These are phyloP conservation scores for Gadus chalcogrammus DNA, from an alignment of 2,113 vertebrate genomes.

Conservation along the genomic window DNA sequence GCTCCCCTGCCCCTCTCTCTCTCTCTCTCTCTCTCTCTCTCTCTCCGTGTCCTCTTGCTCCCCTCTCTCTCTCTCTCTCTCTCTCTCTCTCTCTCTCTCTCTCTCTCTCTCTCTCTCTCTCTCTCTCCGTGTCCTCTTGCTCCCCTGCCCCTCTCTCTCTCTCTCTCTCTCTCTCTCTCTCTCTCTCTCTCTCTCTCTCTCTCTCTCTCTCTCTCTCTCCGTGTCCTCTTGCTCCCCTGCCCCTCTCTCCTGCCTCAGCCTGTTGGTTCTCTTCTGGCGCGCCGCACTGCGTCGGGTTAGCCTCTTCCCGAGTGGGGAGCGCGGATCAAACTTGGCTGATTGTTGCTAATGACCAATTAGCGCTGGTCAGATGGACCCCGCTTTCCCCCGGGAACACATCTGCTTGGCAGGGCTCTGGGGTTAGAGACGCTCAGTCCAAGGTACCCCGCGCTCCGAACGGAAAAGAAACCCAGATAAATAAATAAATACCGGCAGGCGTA, in stretches of 20 bases:
- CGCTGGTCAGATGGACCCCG: slow-evolving; percentile 25
- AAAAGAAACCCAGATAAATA: slow-evolving; percentile 23
- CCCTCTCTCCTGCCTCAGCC: not conserved
- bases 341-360: slow-evolving; percentile 47
- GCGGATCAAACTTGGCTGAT: slow-evolving; percentile 29
- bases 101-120: too few relatives aligned
- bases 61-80: too few relatives aligned
- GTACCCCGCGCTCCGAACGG: too few relatives aligned
- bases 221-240: not conserved
- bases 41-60: too few relatives aligned
- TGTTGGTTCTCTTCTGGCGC: not conserved
- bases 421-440: too few relatives aligned
- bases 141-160: too few relatives aligned
- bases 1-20: not conserved
- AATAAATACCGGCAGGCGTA: slow-evolving; percentile 35
- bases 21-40: too few relatives aligned
- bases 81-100: too few relatives aligned
- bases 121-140: too few relatives aligned
- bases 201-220: too few relatives aligned
- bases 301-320: slow-evolving; percentile 5
- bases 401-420: slow-evolving; percentile 10
- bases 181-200: too few relatives aligned
- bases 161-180: too few relatives aligned
- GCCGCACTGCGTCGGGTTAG: slow-evolving; percentile 34
- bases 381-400: slow-evolving; percentile 20